Percentiles rank a stretch among this genome's conserved stretches.
Evolutionary conservation across 1,140 invertebrate genomes (phyloP).

Genomic region (Drosophila lowei): DNA sequence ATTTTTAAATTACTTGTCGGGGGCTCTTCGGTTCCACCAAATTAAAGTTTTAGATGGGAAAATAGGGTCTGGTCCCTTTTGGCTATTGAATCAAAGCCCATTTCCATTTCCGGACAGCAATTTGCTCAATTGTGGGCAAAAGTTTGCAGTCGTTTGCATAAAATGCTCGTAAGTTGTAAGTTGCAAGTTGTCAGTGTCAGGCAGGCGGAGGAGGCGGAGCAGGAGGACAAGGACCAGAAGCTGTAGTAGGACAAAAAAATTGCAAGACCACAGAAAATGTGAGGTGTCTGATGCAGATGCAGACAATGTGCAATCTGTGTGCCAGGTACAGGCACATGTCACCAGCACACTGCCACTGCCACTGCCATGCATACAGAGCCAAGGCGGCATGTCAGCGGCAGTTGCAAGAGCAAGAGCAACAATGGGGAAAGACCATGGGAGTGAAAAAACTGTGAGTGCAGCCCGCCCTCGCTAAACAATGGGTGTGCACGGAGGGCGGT

Average conservation of each 20-base stretch:
- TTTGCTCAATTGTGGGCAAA: constrained; percentile 71
- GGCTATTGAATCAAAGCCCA: constrained; percentile 72
- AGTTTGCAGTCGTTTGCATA: constrained; percentile 59
- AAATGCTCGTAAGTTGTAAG: constrained; percentile 46
- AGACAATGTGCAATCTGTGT: constrained; percentile 75
- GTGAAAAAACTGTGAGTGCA: constrained; percentile 37
- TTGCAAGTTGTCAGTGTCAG: constrained; percentile 28
- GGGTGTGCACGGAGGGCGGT: constrained; percentile 21
- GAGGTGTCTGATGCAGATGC: constrained; percentile 46
- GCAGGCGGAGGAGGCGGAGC: no score
- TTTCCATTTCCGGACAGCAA: constrained; percentile 63
- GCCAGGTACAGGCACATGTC: constrained; percentile 59
- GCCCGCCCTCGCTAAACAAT: constrained; percentile 47
- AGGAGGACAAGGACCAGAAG: neutral
- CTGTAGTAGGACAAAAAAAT: constrained; percentile 8
- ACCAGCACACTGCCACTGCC: constrained; percentile 34
- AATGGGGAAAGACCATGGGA: constrained; percentile 16
- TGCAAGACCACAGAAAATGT: constrained; percentile 55
- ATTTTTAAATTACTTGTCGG: constrained; percentile 66
- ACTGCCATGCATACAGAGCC: neutral
- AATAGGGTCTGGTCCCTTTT: constrained; percentile 22
- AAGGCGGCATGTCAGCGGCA: constrained; percentile 35
- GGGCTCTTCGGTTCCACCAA: neutral
- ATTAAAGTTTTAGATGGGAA: constrained; percentile 51
- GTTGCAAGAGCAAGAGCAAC: constrained; percentile 11